Evolutionary conservation across 2,113 vertebrate species (phyloP).

Genomic region (Carollia perspicillata): DNA sequence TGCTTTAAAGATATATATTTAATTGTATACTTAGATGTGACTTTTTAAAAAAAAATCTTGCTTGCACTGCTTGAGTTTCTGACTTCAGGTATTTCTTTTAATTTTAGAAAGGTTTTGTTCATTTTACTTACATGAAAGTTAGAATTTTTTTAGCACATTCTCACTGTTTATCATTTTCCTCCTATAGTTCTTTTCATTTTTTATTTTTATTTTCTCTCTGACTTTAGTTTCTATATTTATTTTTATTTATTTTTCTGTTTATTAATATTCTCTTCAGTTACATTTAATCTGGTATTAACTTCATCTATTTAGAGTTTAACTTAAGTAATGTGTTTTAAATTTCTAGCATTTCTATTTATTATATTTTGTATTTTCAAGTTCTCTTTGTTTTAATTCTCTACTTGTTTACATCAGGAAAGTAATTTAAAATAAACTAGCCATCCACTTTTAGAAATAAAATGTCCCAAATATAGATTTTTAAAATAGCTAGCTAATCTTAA

Average conservation of each 20-base stretch:
- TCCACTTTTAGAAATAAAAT: neutral
- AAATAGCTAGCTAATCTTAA: neutral
- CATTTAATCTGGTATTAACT: neutral
- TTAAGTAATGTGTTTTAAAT: neutral
- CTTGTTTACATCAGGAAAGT: neutral
- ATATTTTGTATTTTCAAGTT: neutral
- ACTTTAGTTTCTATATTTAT: neutral
- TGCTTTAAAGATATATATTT: neutral
- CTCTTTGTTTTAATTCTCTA: neutral
- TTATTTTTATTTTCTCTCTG: neutral
- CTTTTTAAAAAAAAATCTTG: neutral
- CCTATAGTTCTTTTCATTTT: neutral
- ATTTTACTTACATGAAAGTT: neutral
- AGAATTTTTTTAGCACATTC: neutral
- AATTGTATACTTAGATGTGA: neutral
- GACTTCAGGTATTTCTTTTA: neutral
- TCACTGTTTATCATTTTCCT: neutral
- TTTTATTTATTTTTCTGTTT: neutral
- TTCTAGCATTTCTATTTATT: neutral
- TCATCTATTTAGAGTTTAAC: neutral
- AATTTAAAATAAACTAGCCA: neutral
- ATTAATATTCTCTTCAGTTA: neutral
- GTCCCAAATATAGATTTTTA: neutral
- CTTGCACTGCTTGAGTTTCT: neutral
- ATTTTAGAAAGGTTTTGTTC: neutral